Evolutionary conservation across 1,140 invertebrate species (phyloP).

Genomic region (Caerostris extrusa): DNA sequence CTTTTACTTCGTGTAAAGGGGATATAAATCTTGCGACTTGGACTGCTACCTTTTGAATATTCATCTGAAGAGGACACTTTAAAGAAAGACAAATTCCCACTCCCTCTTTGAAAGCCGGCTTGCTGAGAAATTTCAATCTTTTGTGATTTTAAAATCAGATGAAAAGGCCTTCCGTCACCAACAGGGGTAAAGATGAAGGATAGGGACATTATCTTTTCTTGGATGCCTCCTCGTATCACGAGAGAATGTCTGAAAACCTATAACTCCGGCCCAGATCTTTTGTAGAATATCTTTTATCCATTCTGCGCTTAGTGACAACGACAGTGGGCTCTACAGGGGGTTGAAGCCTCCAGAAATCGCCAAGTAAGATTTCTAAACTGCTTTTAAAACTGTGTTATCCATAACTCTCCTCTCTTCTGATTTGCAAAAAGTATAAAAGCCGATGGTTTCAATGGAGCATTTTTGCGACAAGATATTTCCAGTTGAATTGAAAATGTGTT

Average conservation of each 20-base stretch:
- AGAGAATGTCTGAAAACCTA: constrained; percentile 24
- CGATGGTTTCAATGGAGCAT: background rate
- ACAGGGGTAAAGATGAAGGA: constrained; percentile 31
- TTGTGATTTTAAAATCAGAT: constrained; percentile 37
- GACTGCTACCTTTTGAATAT: background rate
- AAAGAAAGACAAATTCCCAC: background rate
- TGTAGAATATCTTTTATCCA: constrained; percentile 28
- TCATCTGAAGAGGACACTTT: background rate
- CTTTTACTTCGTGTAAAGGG: background rate
- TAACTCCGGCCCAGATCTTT: constrained; percentile 16
- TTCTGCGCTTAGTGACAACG: background rate
- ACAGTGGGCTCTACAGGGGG: background rate
- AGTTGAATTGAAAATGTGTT: background rate
- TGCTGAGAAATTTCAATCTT: constrained; percentile 4
- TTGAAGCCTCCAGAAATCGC: background rate
- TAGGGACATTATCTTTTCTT: constrained; percentile 53
- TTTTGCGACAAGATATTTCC: background rate
- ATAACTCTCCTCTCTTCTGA: background rate
- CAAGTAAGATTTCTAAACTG: background rate
- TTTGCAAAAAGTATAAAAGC: constrained; percentile 25
- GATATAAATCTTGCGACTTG: background rate
- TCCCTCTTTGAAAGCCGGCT: background rate
- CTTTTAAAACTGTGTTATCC: background rate
- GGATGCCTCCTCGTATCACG: constrained; percentile 28
- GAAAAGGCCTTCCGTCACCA: background rate